These are phyloP conservation scores for Caenorhabditis afra DNA, from an alignment of 2,888 invertebrate genomes.

Conservation along the genomic window DNA sequence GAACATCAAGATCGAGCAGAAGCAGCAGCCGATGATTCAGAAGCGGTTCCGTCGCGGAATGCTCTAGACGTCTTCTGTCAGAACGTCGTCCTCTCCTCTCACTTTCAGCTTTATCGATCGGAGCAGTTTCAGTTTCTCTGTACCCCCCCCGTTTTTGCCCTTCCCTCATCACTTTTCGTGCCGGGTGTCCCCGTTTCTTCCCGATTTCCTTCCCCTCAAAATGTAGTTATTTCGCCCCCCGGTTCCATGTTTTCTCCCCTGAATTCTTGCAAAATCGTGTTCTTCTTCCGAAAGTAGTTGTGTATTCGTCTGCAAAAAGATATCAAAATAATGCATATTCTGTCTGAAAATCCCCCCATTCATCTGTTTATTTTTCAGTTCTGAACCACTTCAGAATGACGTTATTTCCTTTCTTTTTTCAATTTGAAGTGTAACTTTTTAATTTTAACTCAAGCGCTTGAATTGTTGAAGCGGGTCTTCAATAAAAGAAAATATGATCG, in stretches of 20 bases:
- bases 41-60: constrained; percentile 76
- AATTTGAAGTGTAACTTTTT: constrained; percentile 8
- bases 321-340: constrained; percentile 51
- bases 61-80: constrained; percentile 57
- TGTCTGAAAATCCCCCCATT: constrained; percentile 6
- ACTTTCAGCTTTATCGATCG: constrained; percentile 38
- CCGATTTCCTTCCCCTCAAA: background rate
- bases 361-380: background rate
- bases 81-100: constrained; percentile 18
- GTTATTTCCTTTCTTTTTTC: too few species aligned
- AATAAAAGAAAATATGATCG: constrained; percentile 37
- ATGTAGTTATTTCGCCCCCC: constrained; percentile 10
- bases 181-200: constrained; percentile 25
- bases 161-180: constrained; percentile 48
- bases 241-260: background rate
- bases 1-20: constrained; percentile 67
- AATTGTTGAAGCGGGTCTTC: constrained; percentile 60
- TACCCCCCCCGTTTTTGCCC: constrained; percentile 10
- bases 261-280: constrained; percentile 14
- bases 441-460: constrained; percentile 26
- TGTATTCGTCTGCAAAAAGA: constrained; percentile 18
- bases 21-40: constrained; percentile 64
- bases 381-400: background rate
- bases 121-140: constrained; percentile 24
- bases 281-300: constrained; percentile 22